Evolutionary conservation across 35 echinoderm and acorn worm genomes (phyloP), one percentile per base, ranked within the genome.

Genomic region (Heliocidaris erythrogramma): DNA sequence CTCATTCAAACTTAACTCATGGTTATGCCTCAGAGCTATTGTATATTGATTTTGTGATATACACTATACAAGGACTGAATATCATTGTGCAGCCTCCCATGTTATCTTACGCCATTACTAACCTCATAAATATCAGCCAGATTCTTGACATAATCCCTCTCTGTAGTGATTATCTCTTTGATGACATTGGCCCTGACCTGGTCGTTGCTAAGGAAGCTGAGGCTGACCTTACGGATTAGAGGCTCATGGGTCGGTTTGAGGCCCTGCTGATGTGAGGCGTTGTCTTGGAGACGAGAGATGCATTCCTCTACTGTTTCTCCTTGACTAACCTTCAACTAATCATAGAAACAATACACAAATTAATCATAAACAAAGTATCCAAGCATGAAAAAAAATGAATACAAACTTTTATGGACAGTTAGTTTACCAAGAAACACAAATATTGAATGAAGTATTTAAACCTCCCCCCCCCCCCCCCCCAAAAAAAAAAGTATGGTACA

Each of bases 271-370:
- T 88, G 27, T 7, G 48, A 30, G 2, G 88, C 21, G 85, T 96
- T 93, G 13, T 94, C 96, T 35, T 97, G 94, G 47, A 99, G 88
- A 21, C 96, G 30, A 29, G 97, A 95, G 18, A 99, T 96, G 59
- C 97, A 97, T 85, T 99, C 98, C 65, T 99, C 98, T 21, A 97
- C 97, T 1, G 98, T 99, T 84, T 99, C 98, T 27, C 96, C 96
- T 86, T 99, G 98, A 85, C 96, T 96, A 13, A 99, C 98, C 59
- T 95, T 93, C 16, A 99, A 86, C 98, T 99, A 59, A 31, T 35
- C 90, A 94, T 48, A 92, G 27, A 85, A 92, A 96, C 12, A 94
- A 47, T 48, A 90, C 49, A 96, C 35, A 42, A 42, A 42, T 42
- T 9, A 56, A 56, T 13, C 52, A 56, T 56, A 42, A 42, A 42